Evolutionary conservation across 1,140 invertebrate genomes (phyloP).

Genomic region (Euwallacea similis): DNA sequence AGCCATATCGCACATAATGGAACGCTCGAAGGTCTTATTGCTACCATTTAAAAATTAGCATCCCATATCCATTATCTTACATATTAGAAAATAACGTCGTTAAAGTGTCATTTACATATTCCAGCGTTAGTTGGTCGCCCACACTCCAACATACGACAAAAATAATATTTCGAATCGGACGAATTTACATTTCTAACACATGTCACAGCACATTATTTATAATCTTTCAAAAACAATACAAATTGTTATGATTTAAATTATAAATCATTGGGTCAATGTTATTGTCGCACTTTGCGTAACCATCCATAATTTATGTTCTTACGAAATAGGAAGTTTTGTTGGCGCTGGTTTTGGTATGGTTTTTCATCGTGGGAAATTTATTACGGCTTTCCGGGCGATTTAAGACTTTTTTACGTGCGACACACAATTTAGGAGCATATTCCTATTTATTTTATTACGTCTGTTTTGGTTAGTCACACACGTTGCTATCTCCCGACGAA

Average conservation of each 20-base stretch:
- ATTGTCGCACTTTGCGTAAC: slow-evolving; percentile 16
- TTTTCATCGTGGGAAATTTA: no score
- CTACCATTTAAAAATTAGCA: slow-evolving; percentile 1
- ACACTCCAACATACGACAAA: slow-evolving; percentile 7
- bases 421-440: no score
- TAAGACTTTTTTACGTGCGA: no score
- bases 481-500: no score
- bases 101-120: slow-evolving; percentile 19
- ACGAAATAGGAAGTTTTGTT: no score
- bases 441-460: no score
- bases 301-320: slow-evolving; percentile 14
- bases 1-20: no score
- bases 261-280: slow-evolving; percentile 33
- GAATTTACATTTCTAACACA: slow-evolving; percentile 33
- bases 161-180: slow-evolving; percentile 13
- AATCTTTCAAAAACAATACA: slow-evolving; percentile 31
- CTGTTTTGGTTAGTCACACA: no score
- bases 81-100: slow-evolving; percentile 12
- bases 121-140: slow-evolving; percentile 8
- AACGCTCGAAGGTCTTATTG: background rate
- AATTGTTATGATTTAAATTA: slow-evolving; percentile 37
- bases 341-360: no score
- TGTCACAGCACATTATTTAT: slow-evolving; percentile 31
- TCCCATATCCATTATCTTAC: background rate
- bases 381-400: no score